These are phyloP conservation scores for Frankliniella intonsa DNA, from an alignment of 2,888 invertebrate genomes.

Conservation along the genomic window DNA sequence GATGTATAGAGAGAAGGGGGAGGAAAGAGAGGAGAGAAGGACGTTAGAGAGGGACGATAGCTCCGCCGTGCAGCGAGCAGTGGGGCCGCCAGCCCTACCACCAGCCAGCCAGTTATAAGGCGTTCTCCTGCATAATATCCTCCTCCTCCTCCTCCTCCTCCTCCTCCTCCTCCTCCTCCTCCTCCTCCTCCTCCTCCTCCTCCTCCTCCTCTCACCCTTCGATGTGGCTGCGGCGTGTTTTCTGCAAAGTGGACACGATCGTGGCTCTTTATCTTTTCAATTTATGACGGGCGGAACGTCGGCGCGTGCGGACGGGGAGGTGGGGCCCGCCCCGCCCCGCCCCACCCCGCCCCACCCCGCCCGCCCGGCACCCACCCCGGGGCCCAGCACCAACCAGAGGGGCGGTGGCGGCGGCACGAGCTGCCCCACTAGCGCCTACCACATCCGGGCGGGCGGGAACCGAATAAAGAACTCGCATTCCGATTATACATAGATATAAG, in stretches of 20 bases:
- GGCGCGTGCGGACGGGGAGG: background rate
- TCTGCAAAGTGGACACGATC: conserved; percentile 17
- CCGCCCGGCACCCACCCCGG: no score
- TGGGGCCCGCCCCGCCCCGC: background rate
- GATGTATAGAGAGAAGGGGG: background rate
- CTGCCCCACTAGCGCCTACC: no score
- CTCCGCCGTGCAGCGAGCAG: background rate
- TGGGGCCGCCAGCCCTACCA: background rate
- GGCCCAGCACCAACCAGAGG: no score
- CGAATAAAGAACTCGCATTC: no score
- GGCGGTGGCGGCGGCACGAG: no score
- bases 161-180: no score
- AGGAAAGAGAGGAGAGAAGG: background rate
- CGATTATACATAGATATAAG: no score
- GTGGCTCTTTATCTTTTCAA: background rate
- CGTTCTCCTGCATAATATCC: background rate
- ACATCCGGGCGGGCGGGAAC: no score
- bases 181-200: no score
- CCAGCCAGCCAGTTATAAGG: background rate
- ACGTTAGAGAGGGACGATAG: background rate
- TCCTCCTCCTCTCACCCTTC: no score
- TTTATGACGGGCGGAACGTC: background rate
- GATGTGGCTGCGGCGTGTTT: background rate
- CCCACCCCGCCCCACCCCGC: no score
- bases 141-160: no score